A percentile compares a stretch with the other conserved stretches of the same genome.
Evolutionary conservation across 2,797 vertebrate genomes (phyloP).

Genomic region (Varecia variegata): DNA sequence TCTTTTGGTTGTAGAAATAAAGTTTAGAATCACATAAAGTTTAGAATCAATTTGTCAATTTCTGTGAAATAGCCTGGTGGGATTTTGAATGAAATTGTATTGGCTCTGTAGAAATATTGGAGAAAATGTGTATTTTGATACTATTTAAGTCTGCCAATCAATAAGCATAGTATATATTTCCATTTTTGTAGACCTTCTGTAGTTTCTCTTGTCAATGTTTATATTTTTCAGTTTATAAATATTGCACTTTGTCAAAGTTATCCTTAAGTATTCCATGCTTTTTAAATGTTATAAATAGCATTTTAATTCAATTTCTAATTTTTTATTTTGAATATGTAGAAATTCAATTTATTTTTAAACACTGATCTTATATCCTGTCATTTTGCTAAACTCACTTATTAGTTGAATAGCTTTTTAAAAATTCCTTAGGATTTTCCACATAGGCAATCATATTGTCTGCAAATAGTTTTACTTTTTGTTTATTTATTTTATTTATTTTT

Average conservation of each 20-base stretch:
- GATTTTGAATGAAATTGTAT: not conserved
- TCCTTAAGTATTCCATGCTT: not conserved
- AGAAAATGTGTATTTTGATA: not conserved
- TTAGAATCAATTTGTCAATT: not conserved
- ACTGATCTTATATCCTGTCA: not conserved
- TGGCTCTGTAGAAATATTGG: not conserved
- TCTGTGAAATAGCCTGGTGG: not conserved
- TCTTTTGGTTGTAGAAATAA: not conserved
- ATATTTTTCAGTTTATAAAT: not conserved
- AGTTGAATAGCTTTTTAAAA: not conserved
- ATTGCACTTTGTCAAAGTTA: not conserved
- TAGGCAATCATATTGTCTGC: not conserved
- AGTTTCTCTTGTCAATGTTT: not conserved
- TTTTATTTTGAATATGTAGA: not conserved
- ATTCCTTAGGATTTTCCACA: not conserved
- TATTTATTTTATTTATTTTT: not conserved
- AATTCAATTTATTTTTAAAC: not conserved
- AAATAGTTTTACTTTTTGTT: not conserved
- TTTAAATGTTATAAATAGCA: not conserved
- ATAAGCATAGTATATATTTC: not conserved
- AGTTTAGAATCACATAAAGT: not conserved
- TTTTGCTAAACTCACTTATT: not conserved
- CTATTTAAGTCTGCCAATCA: not conserved
- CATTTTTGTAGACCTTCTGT: not conserved
- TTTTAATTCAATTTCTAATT: not conserved